phyloP scores from a whole-genome alignment of 2,888 invertebrate species.

The Campaea margaritaria region DNA sequence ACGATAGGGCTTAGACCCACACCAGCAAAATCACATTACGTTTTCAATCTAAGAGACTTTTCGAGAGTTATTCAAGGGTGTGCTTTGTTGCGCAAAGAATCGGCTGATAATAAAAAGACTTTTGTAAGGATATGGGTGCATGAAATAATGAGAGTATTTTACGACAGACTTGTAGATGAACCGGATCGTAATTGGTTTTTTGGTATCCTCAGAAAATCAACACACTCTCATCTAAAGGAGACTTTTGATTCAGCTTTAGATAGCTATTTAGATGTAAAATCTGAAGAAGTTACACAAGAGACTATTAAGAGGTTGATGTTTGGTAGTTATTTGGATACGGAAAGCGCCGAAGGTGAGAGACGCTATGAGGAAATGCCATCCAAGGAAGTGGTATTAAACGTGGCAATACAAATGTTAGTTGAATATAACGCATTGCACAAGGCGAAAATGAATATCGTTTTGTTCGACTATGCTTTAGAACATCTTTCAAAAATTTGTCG shows the following conservation, averaged over 20 bases:
- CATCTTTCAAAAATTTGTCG: conserved; percentile 93
- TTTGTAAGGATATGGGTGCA: conserved; percentile 93
- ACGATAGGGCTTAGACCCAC: conserved; percentile 90
- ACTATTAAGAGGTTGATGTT: conserved; percentile 91
- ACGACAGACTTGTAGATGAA: conserved; percentile 90
- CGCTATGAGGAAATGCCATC: conserved; percentile 93
- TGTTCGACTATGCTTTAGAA: conserved; percentile 93
- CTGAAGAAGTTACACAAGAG: conserved; percentile 84
- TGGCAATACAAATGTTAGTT: conserved; percentile 87
- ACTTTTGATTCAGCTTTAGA: conserved; percentile 91
- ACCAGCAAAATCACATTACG: conserved; percentile 93
- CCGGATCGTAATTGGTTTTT: conserved; percentile 91
- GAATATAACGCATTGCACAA: conserved; percentile 93
- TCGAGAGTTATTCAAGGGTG: conserved; percentile 93
- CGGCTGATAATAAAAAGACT: conserved; percentile 89
- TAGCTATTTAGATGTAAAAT: conserved; percentile 83
- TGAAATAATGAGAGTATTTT: conserved; percentile 94
- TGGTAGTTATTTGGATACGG: conserved; percentile 94
- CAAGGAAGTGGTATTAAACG: conserved; percentile 87
- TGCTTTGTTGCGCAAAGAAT: conserved; percentile 92
- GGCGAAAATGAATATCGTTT: conserved; percentile 92
- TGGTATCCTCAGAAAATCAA: conserved; percentile 86
- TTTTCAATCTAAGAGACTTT: conserved; percentile 94
- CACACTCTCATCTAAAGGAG: conserved; percentile 91
- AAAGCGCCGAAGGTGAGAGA: conserved; percentile 91